Conservation (phyloP, 2,113 vertebrate species). For the Toxostoma redivivum region DNA sequence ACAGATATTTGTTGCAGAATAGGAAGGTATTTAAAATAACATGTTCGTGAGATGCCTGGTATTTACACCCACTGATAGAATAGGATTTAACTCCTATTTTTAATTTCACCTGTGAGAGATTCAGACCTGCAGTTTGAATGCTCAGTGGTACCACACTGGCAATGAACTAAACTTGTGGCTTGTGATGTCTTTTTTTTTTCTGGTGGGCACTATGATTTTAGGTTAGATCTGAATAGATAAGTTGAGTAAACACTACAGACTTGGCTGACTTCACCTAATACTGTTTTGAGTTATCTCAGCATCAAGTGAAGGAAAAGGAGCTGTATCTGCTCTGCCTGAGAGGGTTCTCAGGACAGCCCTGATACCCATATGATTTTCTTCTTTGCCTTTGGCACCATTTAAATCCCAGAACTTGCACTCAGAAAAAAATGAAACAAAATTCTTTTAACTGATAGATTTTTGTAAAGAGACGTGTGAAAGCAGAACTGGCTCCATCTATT, state of each 20-base stretch:
- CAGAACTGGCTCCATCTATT: background rate
- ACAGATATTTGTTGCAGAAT: background rate
- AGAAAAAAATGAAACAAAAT: background rate
- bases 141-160: background rate
- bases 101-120: background rate
- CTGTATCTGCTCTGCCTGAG: background rate
- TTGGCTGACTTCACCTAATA: background rate
- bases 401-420: background rate
- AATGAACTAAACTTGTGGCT: background rate
- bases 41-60: background rate
- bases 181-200: background rate
- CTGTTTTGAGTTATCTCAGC: background rate
- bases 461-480: background rate
- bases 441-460: background rate
- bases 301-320: background rate
- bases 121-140: background rate
- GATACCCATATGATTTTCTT: background rate
- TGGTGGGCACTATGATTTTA: background rate
- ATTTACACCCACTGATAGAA: constrained; percentile 18
- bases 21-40: constrained; percentile 24
- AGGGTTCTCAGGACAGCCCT: background rate
- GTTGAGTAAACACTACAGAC: background rate
- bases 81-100: background rate
- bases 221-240: background rate
- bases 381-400: background rate